phyloP scores from a whole-genome alignment of 1,140 invertebrate species.

The Hyphantria cunea region DNA sequence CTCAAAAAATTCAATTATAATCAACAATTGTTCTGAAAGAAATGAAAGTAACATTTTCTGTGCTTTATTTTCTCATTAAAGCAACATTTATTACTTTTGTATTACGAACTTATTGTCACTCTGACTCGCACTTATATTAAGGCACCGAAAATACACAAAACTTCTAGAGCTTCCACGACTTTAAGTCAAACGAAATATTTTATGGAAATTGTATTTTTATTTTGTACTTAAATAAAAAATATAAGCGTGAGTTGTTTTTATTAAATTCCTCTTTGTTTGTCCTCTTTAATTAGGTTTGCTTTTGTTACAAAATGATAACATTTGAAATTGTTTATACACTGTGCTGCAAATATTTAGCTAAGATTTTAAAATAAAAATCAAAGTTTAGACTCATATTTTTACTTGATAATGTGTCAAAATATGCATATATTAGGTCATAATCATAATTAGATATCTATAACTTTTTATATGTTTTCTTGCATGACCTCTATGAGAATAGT shows the following conservation, averaged over 20 bases:
- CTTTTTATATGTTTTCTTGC: no score
- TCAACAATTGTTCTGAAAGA: no score
- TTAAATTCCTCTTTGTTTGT: slow-evolving; percentile 1
- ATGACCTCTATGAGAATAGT: no score
- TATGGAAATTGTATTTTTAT: background rate
- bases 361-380: background rate
- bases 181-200: no score
- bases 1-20: no score
- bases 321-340: background rate
- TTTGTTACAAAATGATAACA: background rate
- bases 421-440: background rate
- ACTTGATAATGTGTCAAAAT: background rate
- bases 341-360: background rate
- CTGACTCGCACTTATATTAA: background rate
- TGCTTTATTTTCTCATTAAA: background rate
- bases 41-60: no score
- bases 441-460: no score
- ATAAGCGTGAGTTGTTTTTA: background rate
- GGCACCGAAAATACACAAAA: background rate
- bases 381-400: background rate
- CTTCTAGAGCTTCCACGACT: background rate
- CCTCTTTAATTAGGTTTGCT: background rate
- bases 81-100: background rate
- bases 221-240: background rate
- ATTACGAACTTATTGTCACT: background rate